phyloP scores from a whole-genome alignment of 2,797 vertebrate genomes.

The Etheostoma nigrum region DNA sequence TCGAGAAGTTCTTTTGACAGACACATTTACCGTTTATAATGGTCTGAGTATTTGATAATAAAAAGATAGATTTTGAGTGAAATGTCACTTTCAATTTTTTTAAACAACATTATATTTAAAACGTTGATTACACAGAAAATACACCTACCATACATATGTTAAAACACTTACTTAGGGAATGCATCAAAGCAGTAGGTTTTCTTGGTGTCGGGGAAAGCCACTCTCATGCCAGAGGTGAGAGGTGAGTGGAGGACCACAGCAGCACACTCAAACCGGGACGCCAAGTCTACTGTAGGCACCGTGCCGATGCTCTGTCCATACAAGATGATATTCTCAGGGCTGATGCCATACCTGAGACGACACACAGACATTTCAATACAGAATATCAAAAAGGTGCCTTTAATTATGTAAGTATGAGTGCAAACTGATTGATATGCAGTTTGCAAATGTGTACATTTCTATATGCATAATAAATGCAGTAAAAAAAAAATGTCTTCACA shows the following conservation, averaged over 20 bases:
- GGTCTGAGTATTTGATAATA: neutral
- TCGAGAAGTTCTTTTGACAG: neutral
- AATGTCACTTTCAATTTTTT: neutral
- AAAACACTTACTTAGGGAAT: constrained; percentile 93
- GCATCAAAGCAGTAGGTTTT: constrained; percentile 99
- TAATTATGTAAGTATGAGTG: neutral
- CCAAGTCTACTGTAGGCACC: constrained; percentile 96
- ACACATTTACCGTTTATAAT: neutral
- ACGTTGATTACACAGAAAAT: neutral
- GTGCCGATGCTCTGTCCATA: constrained; percentile 98
- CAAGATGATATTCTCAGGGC: constrained; percentile 97
- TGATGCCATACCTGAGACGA: constrained; percentile 92
- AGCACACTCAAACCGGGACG: constrained; percentile 96
- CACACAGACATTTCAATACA: constrained; percentile 2
- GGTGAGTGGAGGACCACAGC: constrained; percentile 97
- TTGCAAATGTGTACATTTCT: neutral
- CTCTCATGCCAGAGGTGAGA: constrained; percentile 97
- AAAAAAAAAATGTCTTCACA: too few relatives aligned
- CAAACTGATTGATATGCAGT: neutral
- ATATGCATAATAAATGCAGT: neutral
- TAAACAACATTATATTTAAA: neutral
- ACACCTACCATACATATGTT: neutral
- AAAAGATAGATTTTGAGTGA: neutral
- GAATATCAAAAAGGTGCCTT: neutral
- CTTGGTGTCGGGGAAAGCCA: constrained; percentile 98